Evolutionary conservation across 2,888 invertebrate genomes (phyloP).

Genomic region (Crematogaster levior): DNA sequence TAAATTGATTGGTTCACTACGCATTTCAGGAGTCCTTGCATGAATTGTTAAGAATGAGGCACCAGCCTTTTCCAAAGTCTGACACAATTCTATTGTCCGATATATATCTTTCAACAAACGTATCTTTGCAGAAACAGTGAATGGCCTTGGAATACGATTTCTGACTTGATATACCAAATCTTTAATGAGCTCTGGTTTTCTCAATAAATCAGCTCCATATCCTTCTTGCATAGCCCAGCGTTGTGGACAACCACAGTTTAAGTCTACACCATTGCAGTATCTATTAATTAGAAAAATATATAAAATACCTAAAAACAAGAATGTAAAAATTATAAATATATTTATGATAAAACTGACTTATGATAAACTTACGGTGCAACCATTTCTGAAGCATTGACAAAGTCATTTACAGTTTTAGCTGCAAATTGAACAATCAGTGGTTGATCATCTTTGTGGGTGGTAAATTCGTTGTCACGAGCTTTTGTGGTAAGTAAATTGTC

Average conservation of each 20-base stretch:
- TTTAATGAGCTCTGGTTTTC: slow-evolving; percentile 93
- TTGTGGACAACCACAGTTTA: slow-evolving; percentile 99
- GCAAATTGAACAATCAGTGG: slow-evolving; percentile 98
- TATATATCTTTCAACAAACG: slow-evolving; percentile 91
- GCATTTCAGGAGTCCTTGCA: slow-evolving; percentile 95
- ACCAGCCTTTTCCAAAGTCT: slow-evolving; percentile 93
- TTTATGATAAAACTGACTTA: neutral
- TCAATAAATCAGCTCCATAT: slow-evolving; percentile 94
- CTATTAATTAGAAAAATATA: slow-evolving; percentile 83
- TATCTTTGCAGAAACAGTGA: slow-evolving; percentile 97
- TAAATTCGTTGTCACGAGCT: slow-evolving; percentile 94
- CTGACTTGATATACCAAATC: slow-evolving; percentile 93
- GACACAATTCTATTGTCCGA: slow-evolving; percentile 93
- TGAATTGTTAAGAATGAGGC: slow-evolving; percentile 96
- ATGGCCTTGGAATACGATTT: slow-evolving; percentile 90
- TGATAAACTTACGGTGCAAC: slow-evolving; percentile 89
- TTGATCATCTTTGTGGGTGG: slow-evolving; percentile 90
- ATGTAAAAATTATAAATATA: neutral
- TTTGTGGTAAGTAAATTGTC: too few species aligned
- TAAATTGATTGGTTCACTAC: slow-evolving; percentile 90
- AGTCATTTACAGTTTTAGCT: slow-evolving; percentile 93
- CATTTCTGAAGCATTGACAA: slow-evolving; percentile 94
- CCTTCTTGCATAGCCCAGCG: slow-evolving; percentile 97
- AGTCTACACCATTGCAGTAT: slow-evolving; percentile 96
- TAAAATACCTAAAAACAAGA: slow-evolving; percentile 8